A percentile compares a stretch with the other conserved stretches of the same genome.
phyloP scores from a whole-genome alignment of 2,113 vertebrate species.

The Machaerirhynchus nigripectus region DNA sequence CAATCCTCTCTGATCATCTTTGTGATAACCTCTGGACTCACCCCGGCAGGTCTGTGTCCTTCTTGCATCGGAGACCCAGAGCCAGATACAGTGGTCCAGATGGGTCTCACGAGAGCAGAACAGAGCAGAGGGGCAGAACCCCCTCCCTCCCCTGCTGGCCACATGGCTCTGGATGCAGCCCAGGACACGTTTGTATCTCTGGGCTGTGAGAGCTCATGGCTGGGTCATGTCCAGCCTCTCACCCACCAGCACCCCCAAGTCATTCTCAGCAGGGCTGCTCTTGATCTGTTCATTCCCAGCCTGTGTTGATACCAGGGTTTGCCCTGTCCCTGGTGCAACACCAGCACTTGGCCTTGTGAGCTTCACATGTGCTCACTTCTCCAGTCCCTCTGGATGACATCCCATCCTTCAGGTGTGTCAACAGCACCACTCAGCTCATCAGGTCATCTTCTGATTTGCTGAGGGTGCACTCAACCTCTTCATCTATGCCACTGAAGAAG shows the following conservation, averaged over 20 bases:
- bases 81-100: neutral
- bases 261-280: neutral
- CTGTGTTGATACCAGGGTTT: rapidly evolving
- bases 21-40: neutral
- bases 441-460: neutral
- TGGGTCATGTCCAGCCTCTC: neutral
- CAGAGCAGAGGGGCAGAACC: neutral
- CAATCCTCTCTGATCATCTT: neutral
- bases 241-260: neutral
- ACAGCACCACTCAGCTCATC: neutral
- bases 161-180: neutral
- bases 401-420: neutral
- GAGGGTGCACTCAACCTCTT: neutral
- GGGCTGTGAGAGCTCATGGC: neutral
- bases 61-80: neutral
- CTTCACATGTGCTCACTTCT: too few species aligned
- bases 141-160: neutral
- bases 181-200: neutral
- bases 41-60: neutral
- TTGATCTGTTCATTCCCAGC: neutral
- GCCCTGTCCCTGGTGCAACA: neutral
- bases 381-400: neutral
- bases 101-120: neutral
- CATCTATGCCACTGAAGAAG: too few species aligned
- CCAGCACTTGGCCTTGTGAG: neutral